These are phyloP conservation scores for Callipepla californica DNA, from an alignment of 2,113 vertebrate species.

Conservation along the genomic window DNA sequence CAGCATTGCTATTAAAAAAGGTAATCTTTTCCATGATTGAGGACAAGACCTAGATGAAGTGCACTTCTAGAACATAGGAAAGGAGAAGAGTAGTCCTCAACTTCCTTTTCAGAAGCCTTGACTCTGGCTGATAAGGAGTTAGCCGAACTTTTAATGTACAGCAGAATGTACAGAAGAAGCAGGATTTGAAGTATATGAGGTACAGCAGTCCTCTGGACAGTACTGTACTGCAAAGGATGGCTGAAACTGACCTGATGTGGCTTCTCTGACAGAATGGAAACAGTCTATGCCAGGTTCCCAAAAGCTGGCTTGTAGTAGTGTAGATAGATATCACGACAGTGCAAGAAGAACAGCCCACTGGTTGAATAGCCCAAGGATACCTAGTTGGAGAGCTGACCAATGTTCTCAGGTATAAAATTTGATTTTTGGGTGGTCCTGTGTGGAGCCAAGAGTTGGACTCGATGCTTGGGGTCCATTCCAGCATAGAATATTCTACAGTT, in stretches of 20 bases:
- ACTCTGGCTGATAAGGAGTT: neutral
- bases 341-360: neutral
- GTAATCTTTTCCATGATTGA: neutral
- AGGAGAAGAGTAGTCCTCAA: neutral
- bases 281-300: neutral
- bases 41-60: neutral
- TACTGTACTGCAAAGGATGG: neutral
- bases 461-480: neutral
- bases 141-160: neutral
- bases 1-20: neutral
- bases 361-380: neutral
- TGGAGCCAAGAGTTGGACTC: neutral
- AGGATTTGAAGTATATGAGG: neutral
- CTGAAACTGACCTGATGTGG: neutral
- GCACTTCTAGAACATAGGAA: neutral
- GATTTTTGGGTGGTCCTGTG: neutral
- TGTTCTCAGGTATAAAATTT: neutral
- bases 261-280: neutral
- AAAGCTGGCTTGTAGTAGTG: neutral
- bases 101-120: neutral
- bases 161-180: neutral
- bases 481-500: neutral
- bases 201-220: neutral
- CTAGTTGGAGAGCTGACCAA: neutral
- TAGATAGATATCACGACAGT: neutral